phyloP scores from a whole-genome alignment of 2,888 invertebrate genomes.

The Chymomyza procnemis region DNA sequence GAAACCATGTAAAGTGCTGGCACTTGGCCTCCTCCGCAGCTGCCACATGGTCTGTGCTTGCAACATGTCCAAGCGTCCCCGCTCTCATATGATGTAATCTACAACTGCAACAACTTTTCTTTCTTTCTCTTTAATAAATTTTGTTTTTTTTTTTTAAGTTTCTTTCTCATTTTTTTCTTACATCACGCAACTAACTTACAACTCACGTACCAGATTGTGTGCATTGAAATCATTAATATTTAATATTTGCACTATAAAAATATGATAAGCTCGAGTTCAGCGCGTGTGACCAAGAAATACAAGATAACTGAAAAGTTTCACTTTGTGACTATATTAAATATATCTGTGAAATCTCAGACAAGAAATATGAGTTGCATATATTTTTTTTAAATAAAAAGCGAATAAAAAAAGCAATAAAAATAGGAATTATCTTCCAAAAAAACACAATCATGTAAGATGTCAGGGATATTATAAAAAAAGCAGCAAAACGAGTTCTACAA shows the following conservation, averaged over 20 bases:
- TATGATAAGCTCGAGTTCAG: neutral
- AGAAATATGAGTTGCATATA: constrained; percentile 5
- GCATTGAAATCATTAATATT: constrained; percentile 1
- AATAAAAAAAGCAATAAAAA: neutral
- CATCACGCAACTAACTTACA: neutral
- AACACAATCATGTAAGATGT: too few relatives aligned
- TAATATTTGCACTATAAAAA: neutral
- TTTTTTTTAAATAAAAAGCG: neutral
- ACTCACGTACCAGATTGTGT: neutral
- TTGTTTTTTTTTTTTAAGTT: constrained; percentile 29
- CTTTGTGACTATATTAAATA: constrained; percentile 3
- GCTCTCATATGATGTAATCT: constrained; percentile 61
- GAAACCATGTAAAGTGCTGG: constrained; percentile 33
- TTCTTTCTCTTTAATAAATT: neutral
- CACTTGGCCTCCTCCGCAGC: constrained; percentile 23
- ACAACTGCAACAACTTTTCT: constrained; percentile 67
- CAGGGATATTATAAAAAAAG: too few relatives aligned
- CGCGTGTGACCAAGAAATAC: neutral
- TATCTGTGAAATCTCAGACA: constrained; percentile 34
- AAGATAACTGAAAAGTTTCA: constrained; percentile 8
- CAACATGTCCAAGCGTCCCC: constrained; percentile 12
- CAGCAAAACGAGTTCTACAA: too few relatives aligned
- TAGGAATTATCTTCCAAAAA: too few relatives aligned
- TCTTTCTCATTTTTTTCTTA: constrained; percentile 8
- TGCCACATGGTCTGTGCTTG: neutral